phyloP scores from a whole-genome alignment of 2,113 vertebrate species.

The Choloepus hoffmanni region DNA sequence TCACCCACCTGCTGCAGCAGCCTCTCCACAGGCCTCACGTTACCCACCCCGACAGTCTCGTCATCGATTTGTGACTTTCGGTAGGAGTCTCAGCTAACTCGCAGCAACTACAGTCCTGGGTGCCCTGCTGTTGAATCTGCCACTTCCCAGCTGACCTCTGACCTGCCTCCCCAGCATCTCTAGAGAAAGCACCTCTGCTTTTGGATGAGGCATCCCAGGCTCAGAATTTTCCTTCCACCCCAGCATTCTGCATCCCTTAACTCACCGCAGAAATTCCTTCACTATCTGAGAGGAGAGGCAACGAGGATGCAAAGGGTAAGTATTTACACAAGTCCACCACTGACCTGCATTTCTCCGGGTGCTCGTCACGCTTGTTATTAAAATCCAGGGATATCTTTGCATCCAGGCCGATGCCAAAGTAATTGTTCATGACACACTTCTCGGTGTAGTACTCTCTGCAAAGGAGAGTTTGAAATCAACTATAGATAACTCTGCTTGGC shows the following conservation, averaged over 20 bases:
- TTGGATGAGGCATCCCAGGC: background rate
- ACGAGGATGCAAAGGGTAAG: fast-evolving
- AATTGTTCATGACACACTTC: slow-evolving; percentile 98
- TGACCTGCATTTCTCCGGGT: slow-evolving; percentile 96
- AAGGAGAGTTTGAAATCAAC: fast-evolving
- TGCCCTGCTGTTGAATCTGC: background rate
- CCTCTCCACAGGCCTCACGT: too few species aligned
- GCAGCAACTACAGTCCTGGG: background rate
- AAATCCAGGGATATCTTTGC: slow-evolving; percentile 97
- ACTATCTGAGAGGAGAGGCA: fast-evolving
- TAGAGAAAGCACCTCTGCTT: too few species aligned
- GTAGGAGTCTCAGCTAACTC: background rate
- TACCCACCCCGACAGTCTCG: too few species aligned
- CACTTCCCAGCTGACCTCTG: background rate
- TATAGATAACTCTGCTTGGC: background rate
- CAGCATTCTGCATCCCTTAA: fast-evolving
- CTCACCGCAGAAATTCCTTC: background rate
- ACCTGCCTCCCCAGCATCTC: background rate
- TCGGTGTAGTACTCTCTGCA: slow-evolving; percentile 93
- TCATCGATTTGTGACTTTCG: too few species aligned
- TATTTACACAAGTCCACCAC: fast-evolving
- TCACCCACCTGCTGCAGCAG: too few species aligned
- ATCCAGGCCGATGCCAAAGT: slow-evolving; percentile 96
- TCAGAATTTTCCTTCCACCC: background rate
- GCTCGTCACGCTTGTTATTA: slow-evolving; percentile 97